Base-by-base conservation (phyloP, 2,797 vertebrate species). In the Xenentodon cancila region DNA sequence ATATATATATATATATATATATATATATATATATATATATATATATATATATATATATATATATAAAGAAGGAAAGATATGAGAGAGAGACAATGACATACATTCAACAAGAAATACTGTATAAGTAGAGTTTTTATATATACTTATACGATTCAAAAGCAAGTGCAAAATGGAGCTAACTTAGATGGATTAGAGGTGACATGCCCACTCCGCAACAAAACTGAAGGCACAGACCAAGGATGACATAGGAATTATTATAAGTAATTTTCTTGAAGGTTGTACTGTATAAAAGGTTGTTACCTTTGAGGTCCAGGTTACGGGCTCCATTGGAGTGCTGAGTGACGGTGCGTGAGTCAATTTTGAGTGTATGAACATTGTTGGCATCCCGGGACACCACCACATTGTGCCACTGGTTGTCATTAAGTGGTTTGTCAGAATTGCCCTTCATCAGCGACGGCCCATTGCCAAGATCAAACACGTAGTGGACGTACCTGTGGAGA, bases 341-440 rank as follows among this genome's bases (percentile, higher is more conserved):
- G 60, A 98, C 97, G 22, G 95, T 97, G 81, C 95, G 95, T 51
- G 96, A 96, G 92, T 97, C 97, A 12, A 98, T 96, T 87, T 96
- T 95, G 52, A 98, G 94, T 0, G 89, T 97, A 80, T 98, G 97
- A 44, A 96, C 93, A 4, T 96, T 95, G 77, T 93, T 96, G 1
- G 92, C 94, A 68, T 97, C 96, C 22, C 97, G 90, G 27, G 97
- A 97, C 78, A 98, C 95, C 83, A 96, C 93, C 90, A 98, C 96
- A 1, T 97, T 96, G 92, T 98, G 97, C 97, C 97, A 98, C 80
- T 97, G 97, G 88, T 98, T 97, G 90, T 98, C 97, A 42, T 96
- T 96, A 65, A 98, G 94, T 0, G 94, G 94, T 80, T 96, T 96
- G 89, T 98, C 96, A 0, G 96, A 97, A 91, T 98, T 98, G 44